Evolutionary conservation across 2,113 vertebrate species (phyloP), one percentile per base, ranked within the genome.

Genomic region (Cranoglanis bouderius): DNA sequence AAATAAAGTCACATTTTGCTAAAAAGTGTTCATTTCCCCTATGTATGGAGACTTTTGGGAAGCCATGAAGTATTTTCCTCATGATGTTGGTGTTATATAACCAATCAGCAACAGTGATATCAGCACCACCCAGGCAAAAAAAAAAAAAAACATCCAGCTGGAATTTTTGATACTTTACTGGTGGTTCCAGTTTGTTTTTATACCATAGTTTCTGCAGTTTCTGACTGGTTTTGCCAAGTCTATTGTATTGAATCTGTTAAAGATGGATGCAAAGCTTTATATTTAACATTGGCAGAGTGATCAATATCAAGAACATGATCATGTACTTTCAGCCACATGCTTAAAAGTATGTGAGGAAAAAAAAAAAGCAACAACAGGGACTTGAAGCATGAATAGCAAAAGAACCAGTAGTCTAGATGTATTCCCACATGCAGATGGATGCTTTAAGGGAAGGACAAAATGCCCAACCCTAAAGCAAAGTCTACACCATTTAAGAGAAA

Each of bases 361-460:
- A 75, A 35, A 40, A 74, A 29, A 12, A 8, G 24, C 24, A 26
- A 46, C 74, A 77, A 77, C 49, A 51, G 16, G 19, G 57, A 32
- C 7, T 24, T 51, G 57, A 67, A 80, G 35, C 63, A 40, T 55
- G 32, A 19, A 43, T 16, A 61, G 74, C 80, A 70, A 82, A 87
- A 80, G 18, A 80, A 87, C 0, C 59, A 82, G 59, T 18, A 35
- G 32, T 38, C 19, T 26, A 21, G 2, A 32, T 7, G 0, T 24
- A 81, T 53, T 81, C 18, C 57, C 43, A 40, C 86, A 87, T 87
- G 86, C 86, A 70, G 77, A 70, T 38, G 43, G 21, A 53, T 46
- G 85, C 4, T 19, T 46, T 81, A 26, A 65, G 12, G 18, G 3
- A 59, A 32, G 12, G 26, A 61, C 38, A 59, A 49, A 32, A 35